phyloP scores from a whole-genome alignment of 2,113 vertebrate genomes.

The Thunnus thynnus region DNA sequence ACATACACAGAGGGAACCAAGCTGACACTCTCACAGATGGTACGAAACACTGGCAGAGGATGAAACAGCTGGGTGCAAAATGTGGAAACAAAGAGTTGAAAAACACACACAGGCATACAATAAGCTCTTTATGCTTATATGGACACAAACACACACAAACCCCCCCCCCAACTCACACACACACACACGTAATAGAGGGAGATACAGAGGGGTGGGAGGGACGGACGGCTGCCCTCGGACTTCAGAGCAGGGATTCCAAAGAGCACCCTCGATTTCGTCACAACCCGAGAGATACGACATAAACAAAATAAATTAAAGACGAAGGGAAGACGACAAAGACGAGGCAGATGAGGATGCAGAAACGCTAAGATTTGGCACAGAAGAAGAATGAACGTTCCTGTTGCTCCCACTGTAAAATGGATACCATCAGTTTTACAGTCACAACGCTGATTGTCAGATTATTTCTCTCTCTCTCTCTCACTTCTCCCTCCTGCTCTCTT shows the following conservation, averaged over 20 bases:
- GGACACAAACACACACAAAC: conserved; percentile 38
- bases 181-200: conserved; percentile 16
- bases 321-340: not conserved
- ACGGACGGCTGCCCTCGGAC: conserved; percentile 61
- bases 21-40: conserved; percentile 78
- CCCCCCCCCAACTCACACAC: not conserved
- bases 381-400: conserved; percentile 51
- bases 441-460: conserved; percentile 35
- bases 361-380: not conserved
- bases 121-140: conserved; percentile 19
- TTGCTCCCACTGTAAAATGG: conserved; percentile 73
- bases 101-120: conserved; percentile 39
- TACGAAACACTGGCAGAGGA: conserved; percentile 67
- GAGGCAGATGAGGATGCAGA: not conserved
- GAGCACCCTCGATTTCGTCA: conserved; percentile 66
- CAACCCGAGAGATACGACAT: conserved; percentile 31
- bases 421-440: conserved; percentile 56
- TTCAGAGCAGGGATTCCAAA: conserved; percentile 72
- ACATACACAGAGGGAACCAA: conserved; percentile 33
- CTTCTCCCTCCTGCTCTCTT: conserved; percentile 27
- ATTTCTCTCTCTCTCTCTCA: not conserved
- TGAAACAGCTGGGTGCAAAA: conserved; percentile 80
- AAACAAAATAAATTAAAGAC: conserved; percentile 12
- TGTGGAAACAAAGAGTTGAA: conserved; percentile 63
- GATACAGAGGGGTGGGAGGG: conserved; percentile 24